These are phyloP conservation scores for Eudorcas thomsonii DNA, from an alignment of 2,113 vertebrate species.

Conservation along the genomic window DNA sequence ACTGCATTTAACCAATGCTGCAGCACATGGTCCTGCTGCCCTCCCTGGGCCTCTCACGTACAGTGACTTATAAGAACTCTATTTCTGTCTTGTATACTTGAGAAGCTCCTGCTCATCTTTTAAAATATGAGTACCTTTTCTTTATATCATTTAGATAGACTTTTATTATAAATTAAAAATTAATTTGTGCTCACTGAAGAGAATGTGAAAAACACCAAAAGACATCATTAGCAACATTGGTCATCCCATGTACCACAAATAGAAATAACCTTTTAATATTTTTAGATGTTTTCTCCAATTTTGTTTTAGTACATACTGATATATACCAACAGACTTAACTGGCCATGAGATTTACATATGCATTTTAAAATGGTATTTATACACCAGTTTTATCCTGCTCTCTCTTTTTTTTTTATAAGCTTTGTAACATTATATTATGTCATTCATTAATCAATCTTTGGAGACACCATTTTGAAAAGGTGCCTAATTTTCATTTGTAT, in stretches of 20 bases:
- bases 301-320: background rate
- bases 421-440: background rate
- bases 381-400: background rate
- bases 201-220: background rate
- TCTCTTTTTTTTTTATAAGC: background rate
- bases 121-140: background rate
- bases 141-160: background rate
- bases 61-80: background rate
- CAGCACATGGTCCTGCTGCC: background rate
- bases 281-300: background rate
- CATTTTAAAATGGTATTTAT: background rate
- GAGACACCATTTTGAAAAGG: background rate
- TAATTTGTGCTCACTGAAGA: background rate
- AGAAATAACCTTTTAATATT: background rate
- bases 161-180: background rate
- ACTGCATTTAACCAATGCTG: background rate
- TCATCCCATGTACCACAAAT: background rate
- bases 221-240: background rate
- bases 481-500: background rate
- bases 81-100: background rate
- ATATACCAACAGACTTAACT: background rate
- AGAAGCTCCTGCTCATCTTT: background rate
- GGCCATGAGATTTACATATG: background rate
- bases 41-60: too few relatives aligned
- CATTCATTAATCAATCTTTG: background rate